These are phyloP conservation scores for Hydractinia echinata DNA, from an alignment of 30 jellyfish, hydroid and myxozoan species.

Conservation along the genomic window DNA sequence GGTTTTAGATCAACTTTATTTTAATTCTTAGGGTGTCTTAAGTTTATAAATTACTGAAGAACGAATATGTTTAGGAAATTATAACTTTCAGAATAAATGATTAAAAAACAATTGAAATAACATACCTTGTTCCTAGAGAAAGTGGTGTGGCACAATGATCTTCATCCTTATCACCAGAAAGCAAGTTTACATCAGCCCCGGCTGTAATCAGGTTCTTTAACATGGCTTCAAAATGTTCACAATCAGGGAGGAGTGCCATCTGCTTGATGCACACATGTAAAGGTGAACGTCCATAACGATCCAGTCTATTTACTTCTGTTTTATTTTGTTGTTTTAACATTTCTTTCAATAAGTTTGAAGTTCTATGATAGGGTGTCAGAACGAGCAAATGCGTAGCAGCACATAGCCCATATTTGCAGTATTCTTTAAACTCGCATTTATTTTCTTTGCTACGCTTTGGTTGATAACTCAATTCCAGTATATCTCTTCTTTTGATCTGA, in stretches of 20 bases:
- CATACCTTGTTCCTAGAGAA: constrained; percentile 41
- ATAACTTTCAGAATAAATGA: background rate
- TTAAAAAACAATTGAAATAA: background rate
- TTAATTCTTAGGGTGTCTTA: no score
- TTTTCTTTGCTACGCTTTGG: no score
- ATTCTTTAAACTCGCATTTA: no score
- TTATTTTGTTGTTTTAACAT: no score
- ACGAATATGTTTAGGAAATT: background rate
- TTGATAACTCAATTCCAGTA: no score
- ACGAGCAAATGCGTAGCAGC: no score
- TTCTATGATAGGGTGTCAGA: no score
- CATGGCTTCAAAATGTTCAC: background rate
- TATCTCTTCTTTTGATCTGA: no score
- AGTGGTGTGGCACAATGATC: constrained; percentile 29
- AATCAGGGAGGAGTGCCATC: background rate
- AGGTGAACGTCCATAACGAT: constrained; percentile 47
- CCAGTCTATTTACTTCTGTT: constrained; percentile 4
- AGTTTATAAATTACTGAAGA: no score
- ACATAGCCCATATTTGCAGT: no score
- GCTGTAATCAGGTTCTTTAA: constrained; percentile 18
- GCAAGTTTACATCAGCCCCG: constrained; percentile 29
- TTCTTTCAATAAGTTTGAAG: no score
- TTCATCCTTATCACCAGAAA: constrained; percentile 30
- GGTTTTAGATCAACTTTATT: no score
- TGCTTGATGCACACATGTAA: constrained; percentile 27